Evolutionary conservation across 2,113 vertebrate species (phyloP), one percentile per base, ranked within the genome.

Genomic region (Ovibos moschatus): DNA sequence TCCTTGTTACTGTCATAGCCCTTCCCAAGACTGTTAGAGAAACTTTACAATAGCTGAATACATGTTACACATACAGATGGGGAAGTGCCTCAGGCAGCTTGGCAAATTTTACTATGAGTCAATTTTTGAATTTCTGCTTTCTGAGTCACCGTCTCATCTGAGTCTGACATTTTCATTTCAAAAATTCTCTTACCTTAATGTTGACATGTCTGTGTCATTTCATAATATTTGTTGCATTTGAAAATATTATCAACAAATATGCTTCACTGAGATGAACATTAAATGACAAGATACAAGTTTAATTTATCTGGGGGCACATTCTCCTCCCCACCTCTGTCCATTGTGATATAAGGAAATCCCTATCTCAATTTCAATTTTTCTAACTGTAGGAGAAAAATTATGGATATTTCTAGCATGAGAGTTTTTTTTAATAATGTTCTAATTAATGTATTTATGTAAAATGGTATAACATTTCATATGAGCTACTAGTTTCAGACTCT

Each of bases 51-150:
- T 2, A 76, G 16, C 79, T 97, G 62, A 45, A 91, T 91, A 23
- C 78, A 67, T n/a, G 33, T 40, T 89, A 87, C 89, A 91, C 62
- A 97, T 89, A 60, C 40, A 36, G 1, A 98, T 67, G 64, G 87
- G 85, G 81, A 97, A 95, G 50, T 74, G 92, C 62, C 87, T 43
- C 7, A 0, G 58, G 92, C 79, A 62, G 12, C 51, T 78, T 67
- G 90, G 67, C 12, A 16, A 53, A 74, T 83, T 85, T 94, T 90
- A 51, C 9, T 45, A 21, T 23, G 11, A 57, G 27, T 78, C 58
- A 21, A 51, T 95, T 85, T 88, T 89, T 93, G 33, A 76, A 93
- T 96, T 76, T 97, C 79, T 95, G 9, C 30, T 47, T 97, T 97
- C 91, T 89, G 92, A 97, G 51, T 94, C 93, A 98, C 13, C 40